Base-by-base conservation (phyloP, 2,113 vertebrate genomes). In the Pomatorhinus ruficollis region DNA sequence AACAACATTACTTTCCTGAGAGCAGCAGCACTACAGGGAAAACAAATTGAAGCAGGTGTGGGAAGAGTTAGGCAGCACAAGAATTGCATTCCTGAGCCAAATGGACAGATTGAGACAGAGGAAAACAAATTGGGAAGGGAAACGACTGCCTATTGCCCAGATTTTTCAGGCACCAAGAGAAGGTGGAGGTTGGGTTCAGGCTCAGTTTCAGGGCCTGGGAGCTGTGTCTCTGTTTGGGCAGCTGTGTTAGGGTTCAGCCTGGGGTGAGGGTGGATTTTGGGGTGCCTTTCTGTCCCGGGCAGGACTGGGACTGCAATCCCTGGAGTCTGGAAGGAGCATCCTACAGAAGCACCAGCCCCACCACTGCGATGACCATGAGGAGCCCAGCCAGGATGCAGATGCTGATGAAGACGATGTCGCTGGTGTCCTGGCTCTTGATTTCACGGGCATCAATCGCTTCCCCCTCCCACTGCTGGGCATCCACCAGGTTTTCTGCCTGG, bases 381-480 rank as follows among this genome's bases (percentile, higher is more conserved):
- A 99, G 98, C 59, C 99, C 99, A 0, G 99, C 99, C 91, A 99
- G 97, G 93, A 99, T 98, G 93, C 99, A 99, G 90, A 99, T 99
- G 90, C 99, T 99, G 94, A 99, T 98, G 96, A 99, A 99, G 96
- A 99, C 87, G 2, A 99, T 98, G 82, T 99, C 99, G 2, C 99
- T 99, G 94, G 98, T 98, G 96, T 99, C 99, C 54, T 99, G 99
- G 70, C 98, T 95, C 78, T 96, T 93, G 74, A 47, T 8, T 39
- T 87, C 94, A 2, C 2, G 86, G 20, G 59, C 4, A 7, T 78
- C 83, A 1, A 15, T 65, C 1, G 3, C 47, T 27, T 65, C 96
- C 5, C 25, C 49, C 3, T 89, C 56, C 45, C 49, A 87, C 18
- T 94, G 91, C 15, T 96, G 96, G 1, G 90, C 95, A 18, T 98